Conservation (phyloP, 30 jellyfish, hydroid and myxozoan species). For the Hydractinia symbiolongicarpus region DNA sequence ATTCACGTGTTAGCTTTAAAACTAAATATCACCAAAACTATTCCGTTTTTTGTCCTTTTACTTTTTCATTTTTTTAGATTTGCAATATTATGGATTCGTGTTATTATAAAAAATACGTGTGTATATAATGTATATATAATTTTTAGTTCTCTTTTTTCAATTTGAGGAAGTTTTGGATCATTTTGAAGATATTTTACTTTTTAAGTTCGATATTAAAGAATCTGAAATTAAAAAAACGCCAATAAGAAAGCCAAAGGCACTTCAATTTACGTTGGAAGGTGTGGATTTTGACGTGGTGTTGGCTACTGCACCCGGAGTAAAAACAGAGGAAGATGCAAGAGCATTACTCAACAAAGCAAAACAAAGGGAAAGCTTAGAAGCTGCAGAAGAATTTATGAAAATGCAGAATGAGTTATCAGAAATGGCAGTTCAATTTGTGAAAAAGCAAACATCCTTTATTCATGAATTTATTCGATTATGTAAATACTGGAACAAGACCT, state of each 20-base stretch:
- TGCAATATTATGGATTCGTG: too few species aligned
- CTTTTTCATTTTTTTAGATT: too few species aligned
- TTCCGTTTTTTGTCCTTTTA: too few species aligned
- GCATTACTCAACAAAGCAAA: not conserved
- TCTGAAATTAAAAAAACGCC: constrained; percentile 4
- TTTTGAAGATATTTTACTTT: not conserved
- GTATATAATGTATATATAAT: too few species aligned
- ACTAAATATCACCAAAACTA: too few species aligned
- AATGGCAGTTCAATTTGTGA: not conserved
- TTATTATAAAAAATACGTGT: too few species aligned
- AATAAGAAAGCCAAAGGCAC: constrained; percentile 8
- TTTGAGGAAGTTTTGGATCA: not conserved
- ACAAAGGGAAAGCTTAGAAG: not conserved
- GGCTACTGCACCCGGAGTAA: not conserved
- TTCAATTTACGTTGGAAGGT: not conserved
- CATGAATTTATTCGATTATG: constrained; percentile 16
- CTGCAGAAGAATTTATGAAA: not conserved
- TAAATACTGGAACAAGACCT: constrained; percentile 14
- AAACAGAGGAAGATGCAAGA: not conserved
- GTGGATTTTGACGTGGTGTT: not conserved
- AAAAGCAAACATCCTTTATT: not conserved
- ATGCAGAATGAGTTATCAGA: not conserved
- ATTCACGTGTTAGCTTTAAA: too few species aligned
- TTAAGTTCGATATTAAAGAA: not conserved
- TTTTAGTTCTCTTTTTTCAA: too few species aligned